Evolutionary conservation across 2,113 vertebrate species (phyloP).

Genomic region (Coryphaenoides rupestris): DNA sequence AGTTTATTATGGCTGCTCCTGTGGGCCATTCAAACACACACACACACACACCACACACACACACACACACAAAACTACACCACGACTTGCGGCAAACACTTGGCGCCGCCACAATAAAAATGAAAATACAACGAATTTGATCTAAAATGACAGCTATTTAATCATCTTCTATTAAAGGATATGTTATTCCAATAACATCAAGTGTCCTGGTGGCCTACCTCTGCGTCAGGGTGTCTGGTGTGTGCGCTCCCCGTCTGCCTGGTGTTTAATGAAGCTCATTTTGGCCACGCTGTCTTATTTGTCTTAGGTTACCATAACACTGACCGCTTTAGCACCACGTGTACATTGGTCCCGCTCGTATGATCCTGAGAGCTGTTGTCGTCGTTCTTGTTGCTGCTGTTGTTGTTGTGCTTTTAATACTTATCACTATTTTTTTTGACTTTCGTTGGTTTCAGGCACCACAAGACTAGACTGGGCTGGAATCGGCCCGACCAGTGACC

Average conservation of each 20-base stretch:
- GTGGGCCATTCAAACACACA: too few relatives aligned
- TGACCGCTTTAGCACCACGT: constrained; percentile 3
- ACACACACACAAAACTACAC: too few relatives aligned
- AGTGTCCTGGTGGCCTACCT: not conserved
- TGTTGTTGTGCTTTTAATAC: too few relatives aligned
- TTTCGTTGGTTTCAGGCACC: too few relatives aligned
- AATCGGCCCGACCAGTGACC: too few relatives aligned
- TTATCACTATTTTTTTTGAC: too few relatives aligned
- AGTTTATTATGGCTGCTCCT: too few relatives aligned
- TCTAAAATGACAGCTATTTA: not conserved
- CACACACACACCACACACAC: too few relatives aligned
- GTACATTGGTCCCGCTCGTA: constrained; percentile 23
- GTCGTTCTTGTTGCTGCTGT: constrained; percentile 6
- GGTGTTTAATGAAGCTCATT: constrained; percentile 34
- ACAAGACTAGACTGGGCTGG: too few relatives aligned
- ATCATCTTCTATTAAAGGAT: not conserved
- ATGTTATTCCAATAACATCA: constrained; percentile 1
- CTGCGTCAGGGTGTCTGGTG: not conserved
- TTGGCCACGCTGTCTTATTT: constrained; percentile 51
- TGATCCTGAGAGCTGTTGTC: constrained; percentile 11
- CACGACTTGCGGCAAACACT: too few relatives aligned
- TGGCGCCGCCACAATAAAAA: too few relatives aligned
- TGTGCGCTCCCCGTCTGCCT: constrained; percentile 13
- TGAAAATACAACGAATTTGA: too few relatives aligned
- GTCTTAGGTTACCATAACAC: constrained; percentile 30